Conservation (phyloP, 2,797 vertebrate species). For the Eospalax fontanierii region DNA sequence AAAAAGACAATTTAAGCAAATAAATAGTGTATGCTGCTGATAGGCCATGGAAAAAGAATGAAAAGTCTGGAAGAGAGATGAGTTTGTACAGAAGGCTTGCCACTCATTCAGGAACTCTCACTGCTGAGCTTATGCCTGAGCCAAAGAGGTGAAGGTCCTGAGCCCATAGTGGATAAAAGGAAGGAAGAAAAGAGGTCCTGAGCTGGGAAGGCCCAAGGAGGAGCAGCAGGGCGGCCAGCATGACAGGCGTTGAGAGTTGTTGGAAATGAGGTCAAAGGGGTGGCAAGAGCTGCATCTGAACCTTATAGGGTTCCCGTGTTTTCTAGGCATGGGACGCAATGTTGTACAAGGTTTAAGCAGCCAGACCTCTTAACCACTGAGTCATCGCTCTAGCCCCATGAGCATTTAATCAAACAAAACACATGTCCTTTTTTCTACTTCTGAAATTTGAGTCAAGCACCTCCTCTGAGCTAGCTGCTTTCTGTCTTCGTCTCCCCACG, state of each 20-base stretch:
- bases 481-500: background rate
- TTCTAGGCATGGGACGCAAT: background rate
- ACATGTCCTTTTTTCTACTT: background rate
- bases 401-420: constrained; percentile 27
- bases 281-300: background rate
- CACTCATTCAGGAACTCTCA: background rate
- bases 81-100: background rate
- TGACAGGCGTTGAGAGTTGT: accelerated
- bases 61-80: background rate
- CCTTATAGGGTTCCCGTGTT: background rate
- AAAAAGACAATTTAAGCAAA: background rate
- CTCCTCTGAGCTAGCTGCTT: background rate
- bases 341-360: background rate
- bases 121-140: background rate
- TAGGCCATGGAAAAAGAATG: background rate
- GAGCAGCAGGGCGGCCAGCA: background rate
- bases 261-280: background rate
- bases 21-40: background rate
- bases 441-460: background rate
- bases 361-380: background rate
- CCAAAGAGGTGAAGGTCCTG: background rate
- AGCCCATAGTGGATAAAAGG: background rate
- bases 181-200: background rate
- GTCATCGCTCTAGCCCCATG: too few species aligned
- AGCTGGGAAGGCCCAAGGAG: background rate